phyloP scores from a whole-genome alignment of 2,113 vertebrate species.

The Gasterosteus nipponicus region DNA sequence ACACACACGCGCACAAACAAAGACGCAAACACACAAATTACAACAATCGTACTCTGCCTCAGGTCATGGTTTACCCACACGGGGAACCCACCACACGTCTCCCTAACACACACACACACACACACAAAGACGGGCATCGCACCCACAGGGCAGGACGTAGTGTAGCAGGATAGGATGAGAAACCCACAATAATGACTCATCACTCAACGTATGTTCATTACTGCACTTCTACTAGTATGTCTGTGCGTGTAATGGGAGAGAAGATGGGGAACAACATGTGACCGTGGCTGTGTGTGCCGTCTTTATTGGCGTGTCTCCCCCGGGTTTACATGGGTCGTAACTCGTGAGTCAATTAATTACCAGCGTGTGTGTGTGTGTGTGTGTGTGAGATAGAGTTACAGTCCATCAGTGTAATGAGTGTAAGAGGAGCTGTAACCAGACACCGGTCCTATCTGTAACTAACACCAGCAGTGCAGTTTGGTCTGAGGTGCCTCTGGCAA shows the following conservation, averaged over 20 bases:
- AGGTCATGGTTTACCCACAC: constrained; percentile 36
- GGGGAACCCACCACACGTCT: constrained; percentile 15
- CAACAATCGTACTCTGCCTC: constrained; percentile 27
- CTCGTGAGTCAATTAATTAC: constrained; percentile 65
- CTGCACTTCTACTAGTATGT: background rate
- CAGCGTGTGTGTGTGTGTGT: constrained; percentile 30
- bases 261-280: background rate
- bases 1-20: constrained; percentile 14
- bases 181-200: constrained; percentile 50
- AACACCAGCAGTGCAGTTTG: constrained; percentile 49
- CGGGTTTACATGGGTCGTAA: constrained; percentile 50
- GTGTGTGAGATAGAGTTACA: constrained; percentile 60
- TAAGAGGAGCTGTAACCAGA: constrained; percentile 60
- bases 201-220: constrained; percentile 41
- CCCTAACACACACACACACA: background rate
- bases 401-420: constrained; percentile 70
- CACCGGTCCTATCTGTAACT: constrained; percentile 63
- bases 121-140: background rate
- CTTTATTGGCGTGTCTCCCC: constrained; percentile 22
- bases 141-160: constrained; percentile 27
- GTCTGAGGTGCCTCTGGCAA: background rate
- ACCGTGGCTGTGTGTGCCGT: background rate
- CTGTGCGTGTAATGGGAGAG: background rate
- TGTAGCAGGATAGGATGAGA: constrained; percentile 45
- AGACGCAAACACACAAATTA: constrained; percentile 14